Evolutionary conservation across 2,888 invertebrate genomes (phyloP).

Genomic region (Tetanocera ferruginea): DNA sequence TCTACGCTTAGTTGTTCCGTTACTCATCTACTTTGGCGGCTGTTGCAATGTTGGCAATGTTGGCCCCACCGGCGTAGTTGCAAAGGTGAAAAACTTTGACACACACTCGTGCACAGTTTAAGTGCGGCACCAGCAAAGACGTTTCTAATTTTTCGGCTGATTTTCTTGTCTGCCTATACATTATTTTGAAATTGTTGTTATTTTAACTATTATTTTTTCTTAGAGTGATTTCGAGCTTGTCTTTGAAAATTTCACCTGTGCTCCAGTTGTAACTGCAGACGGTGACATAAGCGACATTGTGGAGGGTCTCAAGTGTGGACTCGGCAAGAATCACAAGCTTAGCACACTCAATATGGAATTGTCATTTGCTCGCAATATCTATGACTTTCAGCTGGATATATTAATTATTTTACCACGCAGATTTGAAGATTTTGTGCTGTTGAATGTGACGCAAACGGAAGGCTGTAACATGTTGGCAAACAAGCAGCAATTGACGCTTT

Average conservation of each 20-base stretch:
- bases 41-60: neutral
- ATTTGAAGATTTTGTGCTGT: conserved; percentile 28
- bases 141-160: conserved; percentile 35
- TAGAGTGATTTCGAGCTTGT: conserved; percentile 22
- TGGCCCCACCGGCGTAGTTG: conserved; percentile 18
- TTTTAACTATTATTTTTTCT: conserved; percentile 1
- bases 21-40: conserved; percentile 15
- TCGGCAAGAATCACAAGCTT: conserved; percentile 47
- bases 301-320: conserved; percentile 37
- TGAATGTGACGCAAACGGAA: conserved; percentile 47
- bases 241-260: conserved; percentile 35
- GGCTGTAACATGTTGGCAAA: conserved; percentile 51
- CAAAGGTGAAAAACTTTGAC: conserved; percentile 45
- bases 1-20: neutral
- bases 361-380: conserved; percentile 42
- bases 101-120: conserved; percentile 33
- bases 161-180: conserved; percentile 44
- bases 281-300: neutral
- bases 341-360: conserved; percentile 49
- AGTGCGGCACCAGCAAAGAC: conserved; percentile 13
- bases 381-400: conserved; percentile 45
- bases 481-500: conserved; percentile 50
- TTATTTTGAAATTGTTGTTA: conserved; percentile 16
- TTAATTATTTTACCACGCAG: conserved; percentile 43
- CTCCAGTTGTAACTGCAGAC: neutral